phyloP scores from a whole-genome alignment of 2,888 invertebrate genomes.

The Stratiomys singularior region DNA sequence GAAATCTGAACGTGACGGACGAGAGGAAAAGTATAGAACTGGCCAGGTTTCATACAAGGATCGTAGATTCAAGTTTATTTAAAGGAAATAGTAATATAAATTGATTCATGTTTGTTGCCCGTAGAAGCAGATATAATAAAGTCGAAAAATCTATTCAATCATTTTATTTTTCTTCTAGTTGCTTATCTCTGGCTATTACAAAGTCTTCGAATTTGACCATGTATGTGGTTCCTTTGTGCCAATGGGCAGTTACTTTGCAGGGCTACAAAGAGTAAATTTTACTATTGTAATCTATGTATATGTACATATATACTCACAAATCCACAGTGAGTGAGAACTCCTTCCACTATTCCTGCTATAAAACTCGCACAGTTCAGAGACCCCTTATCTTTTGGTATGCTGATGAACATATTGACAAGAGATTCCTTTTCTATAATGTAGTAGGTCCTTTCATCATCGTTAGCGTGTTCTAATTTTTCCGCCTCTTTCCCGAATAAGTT shows the following conservation, averaged over 20 bases:
- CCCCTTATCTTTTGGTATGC: slow-evolving; percentile 97
- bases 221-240: slow-evolving; percentile 99
- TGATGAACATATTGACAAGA: slow-evolving; percentile 95
- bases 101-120: not conserved
- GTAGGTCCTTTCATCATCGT: slow-evolving; percentile 97
- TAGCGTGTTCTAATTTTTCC: slow-evolving; percentile 97
- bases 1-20: slow-evolving; percentile 67
- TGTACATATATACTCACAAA: slow-evolving; percentile 79
- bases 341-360: slow-evolving; percentile 97
- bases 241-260: slow-evolving; percentile 97
- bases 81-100: slow-evolving; percentile 60
- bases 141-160: not conserved
- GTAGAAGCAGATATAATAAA: slow-evolving; percentile 15
- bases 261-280: slow-evolving; percentile 74
- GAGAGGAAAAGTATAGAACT: slow-evolving; percentile 72
- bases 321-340: slow-evolving; percentile 91
- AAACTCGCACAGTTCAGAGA: slow-evolving; percentile 98
- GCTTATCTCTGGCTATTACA: slow-evolving; percentile 90
- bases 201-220: slow-evolving; percentile 98
- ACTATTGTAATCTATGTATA: not conserved
- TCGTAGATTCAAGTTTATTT: slow-evolving; percentile 75
- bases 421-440: slow-evolving; percentile 99
- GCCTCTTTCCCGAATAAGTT: slow-evolving; percentile 97
- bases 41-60: slow-evolving; percentile 83
- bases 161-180: slow-evolving; percentile 84